Evolutionary conservation across 2,888 invertebrate species (phyloP).

Genomic region (Cheilosia soror): DNA sequence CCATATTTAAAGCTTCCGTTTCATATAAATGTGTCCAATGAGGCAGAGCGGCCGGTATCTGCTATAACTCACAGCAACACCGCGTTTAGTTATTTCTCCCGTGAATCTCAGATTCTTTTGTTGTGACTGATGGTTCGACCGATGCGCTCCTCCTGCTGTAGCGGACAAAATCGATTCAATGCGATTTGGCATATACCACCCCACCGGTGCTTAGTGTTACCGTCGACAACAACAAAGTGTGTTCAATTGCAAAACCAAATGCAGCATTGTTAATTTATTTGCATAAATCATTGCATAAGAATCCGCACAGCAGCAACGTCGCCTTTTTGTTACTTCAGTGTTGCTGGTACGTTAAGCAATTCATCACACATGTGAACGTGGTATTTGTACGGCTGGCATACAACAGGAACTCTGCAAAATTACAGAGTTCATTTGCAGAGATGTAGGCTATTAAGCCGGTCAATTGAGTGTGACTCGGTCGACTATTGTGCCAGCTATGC

Average conservation of each 20-base stretch:
- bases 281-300: conserved; percentile 75
- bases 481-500: background rate
- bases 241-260: conserved; percentile 68
- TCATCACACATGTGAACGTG: conserved; percentile 49
- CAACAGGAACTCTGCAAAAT: conserved; percentile 65
- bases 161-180: conserved; percentile 22
- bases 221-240: conserved; percentile 47
- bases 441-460: conserved; percentile 62
- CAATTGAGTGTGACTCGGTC: conserved; percentile 67
- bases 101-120: conserved; percentile 29
- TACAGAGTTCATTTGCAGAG: conserved; percentile 64
- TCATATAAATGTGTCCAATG: conserved; percentile 46
- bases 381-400: conserved; percentile 31
- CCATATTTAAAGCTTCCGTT: conserved; percentile 71
- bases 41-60: conserved; percentile 17
- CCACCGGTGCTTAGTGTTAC: conserved; percentile 31
- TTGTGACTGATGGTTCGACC: conserved; percentile 38
- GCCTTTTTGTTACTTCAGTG: conserved; percentile 47
- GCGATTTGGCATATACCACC: conserved; percentile 48
- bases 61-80: conserved; percentile 48
- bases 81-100: conserved; percentile 17
- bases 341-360: conserved; percentile 47
- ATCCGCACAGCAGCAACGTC: conserved; percentile 8
- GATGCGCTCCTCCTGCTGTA: conserved; percentile 18
- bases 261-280: conserved; percentile 73